Conservation (phyloP, 1,140 invertebrate genomes). For the Drosophila leontia region DNA sequence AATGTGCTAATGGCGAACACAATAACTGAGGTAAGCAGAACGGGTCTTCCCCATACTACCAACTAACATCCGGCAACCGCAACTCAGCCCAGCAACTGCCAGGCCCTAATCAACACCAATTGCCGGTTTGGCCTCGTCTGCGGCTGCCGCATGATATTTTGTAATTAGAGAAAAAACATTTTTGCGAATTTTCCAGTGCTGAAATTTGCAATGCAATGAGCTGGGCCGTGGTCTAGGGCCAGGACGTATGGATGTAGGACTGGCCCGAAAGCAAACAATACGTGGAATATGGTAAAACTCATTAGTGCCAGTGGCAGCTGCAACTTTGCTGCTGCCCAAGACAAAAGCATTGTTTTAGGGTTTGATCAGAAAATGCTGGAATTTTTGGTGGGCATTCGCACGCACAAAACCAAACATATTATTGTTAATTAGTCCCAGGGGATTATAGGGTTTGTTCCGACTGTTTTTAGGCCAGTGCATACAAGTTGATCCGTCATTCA, state of each 20-base stretch:
- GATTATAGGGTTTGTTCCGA: constrained; percentile 16
- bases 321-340: constrained; percentile 14
- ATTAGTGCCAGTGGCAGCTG: constrained; percentile 68
- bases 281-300: constrained; percentile 75
- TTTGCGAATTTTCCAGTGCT: constrained; percentile 31
- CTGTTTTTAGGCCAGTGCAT: constrained; percentile 14
- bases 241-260: background rate
- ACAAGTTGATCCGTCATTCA: constrained; percentile 26
- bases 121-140: constrained; percentile 42
- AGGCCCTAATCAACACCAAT: constrained; percentile 71
- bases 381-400: constrained; percentile 8
- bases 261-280: constrained; percentile 55
- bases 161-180: constrained; percentile 72
- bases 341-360: constrained; percentile 15
- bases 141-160: constrained; percentile 55
- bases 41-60: background rate
- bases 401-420: constrained; percentile 47
- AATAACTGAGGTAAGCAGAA: background rate
- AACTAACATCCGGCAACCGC: background rate
- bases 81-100: constrained; percentile 20
- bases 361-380: constrained; percentile 10
- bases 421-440: constrained; percentile 52
- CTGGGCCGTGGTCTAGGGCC: background rate
- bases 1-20: background rate
- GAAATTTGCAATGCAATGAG: constrained; percentile 46